Evolutionary conservation across 1,140 invertebrate genomes (phyloP).

Genomic region (Mycetomoellerius zeteki): DNA sequence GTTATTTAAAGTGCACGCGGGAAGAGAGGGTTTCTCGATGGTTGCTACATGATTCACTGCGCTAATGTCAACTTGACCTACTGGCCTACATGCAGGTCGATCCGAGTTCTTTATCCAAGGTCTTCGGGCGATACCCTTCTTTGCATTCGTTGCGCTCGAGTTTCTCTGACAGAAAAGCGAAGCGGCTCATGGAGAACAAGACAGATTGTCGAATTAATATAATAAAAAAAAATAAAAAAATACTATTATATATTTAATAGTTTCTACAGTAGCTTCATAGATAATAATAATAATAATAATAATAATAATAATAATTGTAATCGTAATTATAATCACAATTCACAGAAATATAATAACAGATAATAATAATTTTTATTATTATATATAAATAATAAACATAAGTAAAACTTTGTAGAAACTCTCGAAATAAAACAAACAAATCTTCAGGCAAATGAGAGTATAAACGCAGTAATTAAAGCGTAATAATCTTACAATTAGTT

Average conservation of each 20-base stretch:
- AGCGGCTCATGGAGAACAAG: not conserved
- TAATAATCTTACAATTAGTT: too few species aligned
- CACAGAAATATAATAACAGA: too few species aligned
- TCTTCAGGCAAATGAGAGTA: too few species aligned
- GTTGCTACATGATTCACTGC: constrained; percentile 48
- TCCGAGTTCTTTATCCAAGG: constrained; percentile 57
- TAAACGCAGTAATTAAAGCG: too few species aligned
- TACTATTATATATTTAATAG: not conserved
- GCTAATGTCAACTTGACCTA: constrained; percentile 64
- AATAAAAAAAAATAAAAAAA: not conserved
- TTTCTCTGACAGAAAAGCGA: constrained; percentile 12
- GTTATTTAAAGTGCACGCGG: constrained; percentile 17
- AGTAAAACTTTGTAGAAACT: too few species aligned
- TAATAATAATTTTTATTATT: too few species aligned
- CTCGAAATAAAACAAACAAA: too few species aligned
- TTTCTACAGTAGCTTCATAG: not conserved
- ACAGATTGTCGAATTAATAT: not conserved
- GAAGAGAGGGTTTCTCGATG: constrained; percentile 14
- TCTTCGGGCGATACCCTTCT: constrained; percentile 68
- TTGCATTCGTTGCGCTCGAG: constrained; percentile 32
- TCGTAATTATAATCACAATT: too few species aligned
- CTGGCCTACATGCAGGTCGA: constrained; percentile 60
- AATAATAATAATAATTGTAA: too few species aligned
- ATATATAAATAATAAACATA: too few species aligned
- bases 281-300: not conserved